A percentile compares a stretch with the other conserved stretches of the same genome.
phyloP scores from a whole-genome alignment of 2,797 vertebrate genomes.

The Acipenser oxyrinchus region DNA sequence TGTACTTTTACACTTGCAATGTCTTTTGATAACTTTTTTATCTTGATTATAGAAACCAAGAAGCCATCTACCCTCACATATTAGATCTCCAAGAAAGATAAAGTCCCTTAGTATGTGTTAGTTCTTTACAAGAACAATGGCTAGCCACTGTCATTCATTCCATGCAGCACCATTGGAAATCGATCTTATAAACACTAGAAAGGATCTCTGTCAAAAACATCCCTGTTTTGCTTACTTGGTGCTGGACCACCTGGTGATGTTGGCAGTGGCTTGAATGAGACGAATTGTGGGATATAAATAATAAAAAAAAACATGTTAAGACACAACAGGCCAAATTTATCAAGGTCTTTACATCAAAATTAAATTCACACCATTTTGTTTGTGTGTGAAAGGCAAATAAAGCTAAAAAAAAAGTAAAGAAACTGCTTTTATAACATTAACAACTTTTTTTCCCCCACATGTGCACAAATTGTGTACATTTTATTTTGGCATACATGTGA shows the following conservation, averaged over 20 bases:
- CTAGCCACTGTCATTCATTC: constrained; percentile 14
- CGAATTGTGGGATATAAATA: constrained; percentile 29
- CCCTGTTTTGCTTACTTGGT: constrained; percentile 20
- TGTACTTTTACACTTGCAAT: constrained; percentile 14
- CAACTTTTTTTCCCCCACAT: too few relatives aligned
- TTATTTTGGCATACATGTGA: neutral
- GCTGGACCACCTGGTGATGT: constrained; percentile 32
- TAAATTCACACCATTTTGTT: too few relatives aligned
- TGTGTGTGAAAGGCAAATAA: too few relatives aligned
- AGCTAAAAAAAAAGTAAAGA: too few relatives aligned
- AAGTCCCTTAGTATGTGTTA: constrained; percentile 9
- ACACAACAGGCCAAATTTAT: neutral
- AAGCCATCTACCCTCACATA: constrained; percentile 25
- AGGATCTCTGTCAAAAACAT: constrained; percentile 10
- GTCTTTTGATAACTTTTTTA: constrained; percentile 15
- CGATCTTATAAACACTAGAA: constrained; percentile 18
- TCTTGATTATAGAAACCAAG: constrained; percentile 30
- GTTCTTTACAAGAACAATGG: constrained; percentile 16
- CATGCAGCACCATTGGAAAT: constrained; percentile 5
- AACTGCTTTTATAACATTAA: too few relatives aligned
- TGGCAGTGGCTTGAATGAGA: constrained; percentile 20
- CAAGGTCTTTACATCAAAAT: too few relatives aligned
- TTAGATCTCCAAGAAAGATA: constrained; percentile 30
- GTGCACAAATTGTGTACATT: too few relatives aligned
- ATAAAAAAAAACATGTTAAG: constrained; percentile 33